phyloP scores from a whole-genome alignment of 2,113 vertebrate species.

The Notechis scutatus region DNA sequence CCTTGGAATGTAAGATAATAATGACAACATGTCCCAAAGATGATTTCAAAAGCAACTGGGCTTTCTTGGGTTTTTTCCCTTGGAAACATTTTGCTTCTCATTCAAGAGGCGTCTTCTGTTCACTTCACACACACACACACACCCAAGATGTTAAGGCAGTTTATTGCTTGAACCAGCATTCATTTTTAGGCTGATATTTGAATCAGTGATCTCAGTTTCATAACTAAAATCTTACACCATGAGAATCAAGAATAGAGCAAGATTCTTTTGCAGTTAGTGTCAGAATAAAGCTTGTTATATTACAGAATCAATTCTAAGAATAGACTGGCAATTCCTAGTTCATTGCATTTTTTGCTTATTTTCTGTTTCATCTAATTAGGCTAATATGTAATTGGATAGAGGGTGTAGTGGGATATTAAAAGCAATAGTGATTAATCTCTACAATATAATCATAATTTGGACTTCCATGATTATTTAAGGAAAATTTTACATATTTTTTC shows the following conservation, averaged over 20 bases:
- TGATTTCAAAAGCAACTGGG: not conserved
- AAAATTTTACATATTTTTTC: constrained; percentile 15
- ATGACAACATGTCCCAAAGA: not conserved
- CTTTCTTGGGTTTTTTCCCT: not conserved
- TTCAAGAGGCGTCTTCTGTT: not conserved
- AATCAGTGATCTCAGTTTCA: not conserved
- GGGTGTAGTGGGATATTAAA: not conserved
- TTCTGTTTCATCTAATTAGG: not conserved
- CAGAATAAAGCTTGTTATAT: not conserved
- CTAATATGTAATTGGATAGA: not conserved
- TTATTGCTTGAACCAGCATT: not conserved
- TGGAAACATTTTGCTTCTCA: not conserved
- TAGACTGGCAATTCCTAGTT: too few species aligned
- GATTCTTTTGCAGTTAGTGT: not conserved
- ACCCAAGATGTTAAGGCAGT: not conserved
- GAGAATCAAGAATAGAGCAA: not conserved
- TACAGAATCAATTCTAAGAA: not conserved
- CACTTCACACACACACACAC: not conserved
- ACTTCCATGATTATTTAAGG: not conserved
- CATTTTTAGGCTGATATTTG: not conserved
- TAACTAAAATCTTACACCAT: not conserved
- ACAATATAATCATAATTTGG: not conserved
- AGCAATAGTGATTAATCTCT: not conserved
- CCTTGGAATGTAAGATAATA: not conserved
- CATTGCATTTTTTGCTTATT: too few species aligned